Percentiles rank a stretch among this genome's conserved stretches.
phyloP scores from a whole-genome alignment of 2,888 invertebrate genomes.

The Formica aserva region DNA sequence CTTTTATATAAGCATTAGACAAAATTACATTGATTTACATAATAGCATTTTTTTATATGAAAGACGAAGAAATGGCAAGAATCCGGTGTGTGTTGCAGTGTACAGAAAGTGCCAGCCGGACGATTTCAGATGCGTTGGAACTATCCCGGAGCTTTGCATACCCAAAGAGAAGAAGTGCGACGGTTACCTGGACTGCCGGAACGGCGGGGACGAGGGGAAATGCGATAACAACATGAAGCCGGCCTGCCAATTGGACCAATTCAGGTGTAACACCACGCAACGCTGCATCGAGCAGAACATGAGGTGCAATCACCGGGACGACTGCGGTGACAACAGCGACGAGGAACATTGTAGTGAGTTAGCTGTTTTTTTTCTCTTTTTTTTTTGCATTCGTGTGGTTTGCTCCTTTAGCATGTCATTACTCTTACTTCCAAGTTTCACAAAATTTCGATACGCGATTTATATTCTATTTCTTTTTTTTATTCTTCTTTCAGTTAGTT shows the following conservation, averaged over 20 bases:
- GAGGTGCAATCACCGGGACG: conserved; percentile 95
- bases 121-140: conserved; percentile 94
- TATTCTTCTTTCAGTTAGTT: neutral
- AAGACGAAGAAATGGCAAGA: neutral
- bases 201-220: conserved; percentile 92
- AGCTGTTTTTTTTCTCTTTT: neutral
- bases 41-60: conserved; percentile 26
- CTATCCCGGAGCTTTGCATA: conserved; percentile 92
- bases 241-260: conserved; percentile 94
- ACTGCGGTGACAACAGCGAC: conserved; percentile 96
- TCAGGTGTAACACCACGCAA: conserved; percentile 92
- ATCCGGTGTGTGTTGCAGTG: conserved; percentile 87
- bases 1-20: neutral
- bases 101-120: conserved; percentile 95
- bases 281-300: conserved; percentile 92
- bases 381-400: neutral
- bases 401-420: neutral
- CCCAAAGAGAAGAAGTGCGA: conserved; percentile 96
- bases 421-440: neutral
- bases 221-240: conserved; percentile 87
- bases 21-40: neutral
- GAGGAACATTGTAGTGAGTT: conserved; percentile 95
- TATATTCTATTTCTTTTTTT: neutral
- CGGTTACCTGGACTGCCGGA: conserved; percentile 95
- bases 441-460: neutral